Evolutionary conservation across 2,797 vertebrate genomes (phyloP), one percentile per base, ranked within the genome.

Genomic region (Urocyon cinereoargenteus): DNA sequence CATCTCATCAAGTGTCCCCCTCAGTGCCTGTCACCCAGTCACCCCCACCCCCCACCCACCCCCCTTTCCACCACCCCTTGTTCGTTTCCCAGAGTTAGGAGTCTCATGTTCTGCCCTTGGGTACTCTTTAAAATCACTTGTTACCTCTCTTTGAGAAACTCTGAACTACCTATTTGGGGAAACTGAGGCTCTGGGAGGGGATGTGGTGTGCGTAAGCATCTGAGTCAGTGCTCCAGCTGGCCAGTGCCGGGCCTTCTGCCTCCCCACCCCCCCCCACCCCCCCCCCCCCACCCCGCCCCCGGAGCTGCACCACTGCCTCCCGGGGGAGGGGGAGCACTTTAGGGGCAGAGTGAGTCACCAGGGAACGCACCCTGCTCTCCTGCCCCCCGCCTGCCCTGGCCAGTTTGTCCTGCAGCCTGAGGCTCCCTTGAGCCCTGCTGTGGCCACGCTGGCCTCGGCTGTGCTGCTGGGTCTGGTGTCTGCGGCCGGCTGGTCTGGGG

Each of bases 381-480:
- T 19, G 73, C 57, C 73, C 5, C 9, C 28, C 5, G 45, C n/a
- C n/a, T 1, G 78, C 16, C 2, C 31, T 1, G 21, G 64, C 11
- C 62, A 1, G n/a, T 28, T 24, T 1, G 14, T 6, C 81, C 53
- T 9, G 19, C 1, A 0, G 1, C 5, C 53, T 4, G 22, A 75
- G 64, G 70, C 49, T 34, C 19, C 3, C 31, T 5, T 1, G 59
- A 24, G 14, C 5, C 57, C 51, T 57, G 40, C 1, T 1, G 34
- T 5, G 14, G 51, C 40, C 3, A 3, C 61, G 15, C 34, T 3
- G 49, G 59, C 68, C 51, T 66, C 3, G 0, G 45, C 51, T 45
- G 13, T 21, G 22, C 57, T 53, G 31, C 62, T 5, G 66, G 40
- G 22, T 9, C 86, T 49, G 22, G 28, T 34, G 78, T n/a, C 21